Conservation (phyloP, 2,888 invertebrate genomes). For the Diarsia brunnea region DNA sequence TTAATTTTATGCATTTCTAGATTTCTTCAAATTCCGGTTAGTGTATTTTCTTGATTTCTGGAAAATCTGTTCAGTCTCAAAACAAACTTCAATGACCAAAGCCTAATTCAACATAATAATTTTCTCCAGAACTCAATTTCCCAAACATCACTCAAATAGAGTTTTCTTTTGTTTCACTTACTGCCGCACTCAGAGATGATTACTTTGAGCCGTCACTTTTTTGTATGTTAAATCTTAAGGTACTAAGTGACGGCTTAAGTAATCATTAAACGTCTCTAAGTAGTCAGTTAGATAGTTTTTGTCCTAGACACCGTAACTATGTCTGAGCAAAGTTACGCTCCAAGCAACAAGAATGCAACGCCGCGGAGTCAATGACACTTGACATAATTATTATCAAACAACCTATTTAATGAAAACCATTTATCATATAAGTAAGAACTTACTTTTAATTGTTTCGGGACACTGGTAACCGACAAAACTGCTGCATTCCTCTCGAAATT, state of each 20-base stretch:
- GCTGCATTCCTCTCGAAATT: slow-evolving; percentile 83
- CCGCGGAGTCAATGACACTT: slow-evolving; percentile 56
- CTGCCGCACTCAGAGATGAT: too few species aligned
- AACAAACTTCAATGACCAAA: not conserved
- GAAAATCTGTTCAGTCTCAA: not conserved
- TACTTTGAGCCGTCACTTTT: too few species aligned
- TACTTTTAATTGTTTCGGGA: slow-evolving; percentile 84
- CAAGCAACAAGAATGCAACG: slow-evolving; percentile 51
- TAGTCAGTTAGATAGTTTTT: not conserved
- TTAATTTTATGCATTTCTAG: too few species aligned
- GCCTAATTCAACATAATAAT: not conserved
- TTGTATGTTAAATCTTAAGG: too few species aligned
- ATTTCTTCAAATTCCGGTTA: not conserved
- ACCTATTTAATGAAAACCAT: slow-evolving; percentile 13
- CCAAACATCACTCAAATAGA: not conserved
- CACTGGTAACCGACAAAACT: slow-evolving; percentile 77
- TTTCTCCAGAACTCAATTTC: not conserved
- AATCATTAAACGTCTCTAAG: too few species aligned
- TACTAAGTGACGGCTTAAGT: too few species aligned
- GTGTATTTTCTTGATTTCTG: not conserved
- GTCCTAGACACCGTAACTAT: slow-evolving; percentile 7
- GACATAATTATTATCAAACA: slow-evolving; percentile 7
- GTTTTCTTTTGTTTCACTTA: not conserved
- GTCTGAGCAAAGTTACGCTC: slow-evolving; percentile 47
- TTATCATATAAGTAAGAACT: slow-evolving; percentile 54